Percentiles rank a stretch among this genome's conserved stretches.
phyloP scores from a whole-genome alignment of 53 echinoderm and acorn worm species.

The Zoroaster sp. region DNA sequence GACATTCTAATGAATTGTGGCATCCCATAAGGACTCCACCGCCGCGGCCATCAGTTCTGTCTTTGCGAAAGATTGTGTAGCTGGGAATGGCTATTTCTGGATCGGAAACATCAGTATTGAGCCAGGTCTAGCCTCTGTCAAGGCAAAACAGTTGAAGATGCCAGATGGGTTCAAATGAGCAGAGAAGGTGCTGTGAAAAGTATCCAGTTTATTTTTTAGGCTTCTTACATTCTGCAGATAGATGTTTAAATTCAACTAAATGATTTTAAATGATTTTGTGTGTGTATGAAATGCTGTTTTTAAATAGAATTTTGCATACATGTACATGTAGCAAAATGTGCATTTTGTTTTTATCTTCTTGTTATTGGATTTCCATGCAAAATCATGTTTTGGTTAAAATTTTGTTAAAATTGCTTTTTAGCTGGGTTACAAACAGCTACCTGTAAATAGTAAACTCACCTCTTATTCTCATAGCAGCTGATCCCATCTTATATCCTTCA shows the following conservation, averaged over 20 bases:
- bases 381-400: no score
- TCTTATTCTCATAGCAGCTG: background rate
- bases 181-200: background rate
- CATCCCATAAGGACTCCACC: background rate
- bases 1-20: background rate
- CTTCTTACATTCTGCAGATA: slow-evolving; percentile 16
- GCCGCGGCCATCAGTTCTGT: background rate
- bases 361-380: no score
- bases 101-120: background rate
- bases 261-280: no score
- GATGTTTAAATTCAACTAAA: no score
- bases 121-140: slow-evolving; percentile 42
- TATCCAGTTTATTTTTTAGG: slow-evolving; percentile 36
- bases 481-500: background rate
- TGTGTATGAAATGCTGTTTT: no score
- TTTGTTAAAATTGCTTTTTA: no score
- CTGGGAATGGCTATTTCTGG: background rate
- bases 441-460: no score
- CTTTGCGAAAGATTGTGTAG: slow-evolving; percentile 11
- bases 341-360: no score
- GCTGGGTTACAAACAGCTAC: no score
- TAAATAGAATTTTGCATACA: no score
- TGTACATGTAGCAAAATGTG: no score
- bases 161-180: background rate
- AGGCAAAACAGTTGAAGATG: background rate